A percentile compares a stretch with the other conserved stretches of the same genome.
These are phyloP conservation scores for Zaprionus lineosus DNA, from an alignment of 2,888 invertebrate genomes.

Conservation along the genomic window DNA sequence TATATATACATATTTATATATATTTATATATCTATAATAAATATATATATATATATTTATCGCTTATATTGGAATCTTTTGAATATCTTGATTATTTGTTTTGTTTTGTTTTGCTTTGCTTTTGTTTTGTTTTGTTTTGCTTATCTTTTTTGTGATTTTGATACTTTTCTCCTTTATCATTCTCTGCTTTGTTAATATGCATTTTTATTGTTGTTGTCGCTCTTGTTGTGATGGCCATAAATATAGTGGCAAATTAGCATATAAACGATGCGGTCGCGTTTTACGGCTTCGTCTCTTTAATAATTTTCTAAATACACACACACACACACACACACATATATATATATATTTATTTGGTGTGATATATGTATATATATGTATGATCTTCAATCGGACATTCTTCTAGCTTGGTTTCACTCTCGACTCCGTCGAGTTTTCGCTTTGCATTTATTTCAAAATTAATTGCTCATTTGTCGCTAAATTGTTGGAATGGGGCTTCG, in stretches of 20 bases:
- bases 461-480: slow-evolving; percentile 82
- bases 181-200: slow-evolving; percentile 17
- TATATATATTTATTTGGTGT: slow-evolving; percentile 3
- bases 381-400: slow-evolving; percentile 14
- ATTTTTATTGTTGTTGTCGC: slow-evolving; percentile 65
- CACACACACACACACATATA: too few species aligned
- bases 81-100: too few species aligned
- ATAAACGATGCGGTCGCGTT: slow-evolving; percentile 70
- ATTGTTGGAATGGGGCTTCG: slow-evolving; percentile 80
- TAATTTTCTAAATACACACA: slow-evolving; percentile 26
- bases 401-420: background rate
- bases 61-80: too few species aligned
- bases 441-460: slow-evolving; percentile 81
- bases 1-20: background rate
- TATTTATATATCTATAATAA: slow-evolving; percentile 8
- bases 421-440: too few species aligned
- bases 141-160: slow-evolving; percentile 13
- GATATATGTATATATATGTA: background rate
- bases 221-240: slow-evolving; percentile 73
- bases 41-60: slow-evolving; percentile 26
- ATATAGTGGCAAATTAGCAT: slow-evolving; percentile 69
- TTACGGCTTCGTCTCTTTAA: slow-evolving; percentile 42
- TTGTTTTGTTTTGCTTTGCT: too few species aligned
- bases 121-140: slow-evolving; percentile 11
- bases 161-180: slow-evolving; percentile 6